phyloP scores from a whole-genome alignment of 2,888 invertebrate species.

The Toxonevra muliebris region DNA sequence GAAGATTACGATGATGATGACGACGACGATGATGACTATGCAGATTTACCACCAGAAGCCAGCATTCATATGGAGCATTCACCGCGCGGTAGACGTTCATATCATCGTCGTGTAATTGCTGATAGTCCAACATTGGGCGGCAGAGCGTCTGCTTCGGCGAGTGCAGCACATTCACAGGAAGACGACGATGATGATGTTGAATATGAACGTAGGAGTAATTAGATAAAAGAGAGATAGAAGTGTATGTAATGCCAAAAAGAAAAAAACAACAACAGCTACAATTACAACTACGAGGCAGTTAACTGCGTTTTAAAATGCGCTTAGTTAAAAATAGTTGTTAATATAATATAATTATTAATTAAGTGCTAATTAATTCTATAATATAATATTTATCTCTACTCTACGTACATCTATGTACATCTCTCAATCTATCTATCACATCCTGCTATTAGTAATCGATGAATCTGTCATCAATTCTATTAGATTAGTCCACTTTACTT shows the following conservation, averaged over 20 bases:
- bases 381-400: not conserved
- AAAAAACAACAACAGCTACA: too few relatives aligned
- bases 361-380: too few relatives aligned
- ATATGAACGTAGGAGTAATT: conserved; percentile 54
- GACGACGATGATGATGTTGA: conserved; percentile 44
- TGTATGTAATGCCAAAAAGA: too few relatives aligned
- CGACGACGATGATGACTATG: conserved; percentile 44
- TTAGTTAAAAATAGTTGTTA: too few relatives aligned
- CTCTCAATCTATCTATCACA: conserved; percentile 4
- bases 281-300: too few relatives aligned
- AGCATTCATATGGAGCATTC: conserved; percentile 47
- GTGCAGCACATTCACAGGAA: conserved; percentile 36
- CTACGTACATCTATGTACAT: not conserved
- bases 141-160: conserved; percentile 30
- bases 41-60: conserved; percentile 22
- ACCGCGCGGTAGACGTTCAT: conserved; percentile 53
- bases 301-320: too few relatives aligned
- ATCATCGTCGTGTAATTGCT: conserved; percentile 41
- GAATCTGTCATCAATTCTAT: too few relatives aligned
- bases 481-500: too few relatives aligned
- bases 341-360: too few relatives aligned
- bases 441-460: too few relatives aligned
- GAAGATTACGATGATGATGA: conserved; percentile 57
- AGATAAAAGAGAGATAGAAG: conserved; percentile 25
- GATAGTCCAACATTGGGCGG: conserved; percentile 41